Evolutionary conservation across 2,797 vertebrate genomes (phyloP).

Genomic region (Pipistrellus nathusii): DNA sequence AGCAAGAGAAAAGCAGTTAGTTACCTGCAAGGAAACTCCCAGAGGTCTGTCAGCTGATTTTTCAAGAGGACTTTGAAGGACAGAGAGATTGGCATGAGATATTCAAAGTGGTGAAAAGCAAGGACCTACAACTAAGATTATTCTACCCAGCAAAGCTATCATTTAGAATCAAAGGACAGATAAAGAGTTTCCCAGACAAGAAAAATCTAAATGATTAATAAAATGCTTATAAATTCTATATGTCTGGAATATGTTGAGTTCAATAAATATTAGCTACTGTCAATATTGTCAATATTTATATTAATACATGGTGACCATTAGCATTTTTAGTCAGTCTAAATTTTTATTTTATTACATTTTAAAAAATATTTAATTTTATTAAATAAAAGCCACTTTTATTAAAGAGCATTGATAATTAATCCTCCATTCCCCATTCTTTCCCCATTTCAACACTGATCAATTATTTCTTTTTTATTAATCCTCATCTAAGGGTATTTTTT

Average conservation of each 20-base stretch:
- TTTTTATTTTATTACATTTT: background rate
- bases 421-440: background rate
- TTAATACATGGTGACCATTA: background rate
- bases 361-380: background rate
- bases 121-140: too few species aligned
- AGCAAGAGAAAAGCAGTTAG: background rate
- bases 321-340: background rate
- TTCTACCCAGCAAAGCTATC: too few species aligned
- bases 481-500: too few species aligned
- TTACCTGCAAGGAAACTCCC: background rate
- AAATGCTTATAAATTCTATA: background rate
- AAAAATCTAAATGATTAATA: background rate
- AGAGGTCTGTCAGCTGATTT: background rate
- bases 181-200: too few species aligned
- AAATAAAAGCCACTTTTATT: constrained; percentile 11
- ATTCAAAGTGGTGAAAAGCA: background rate
- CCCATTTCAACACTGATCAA: too few species aligned
- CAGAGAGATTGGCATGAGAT: too few species aligned
- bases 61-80: too few species aligned
- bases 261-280: background rate
- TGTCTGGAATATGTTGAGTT: background rate
- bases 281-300: constrained; percentile 23
- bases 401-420: constrained; percentile 39
- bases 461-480: too few species aligned
- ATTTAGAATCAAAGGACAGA: too few species aligned